These are phyloP conservation scores for Anodontia alba DNA, from an alignment of 2,888 invertebrate species.

Conservation along the genomic window DNA sequence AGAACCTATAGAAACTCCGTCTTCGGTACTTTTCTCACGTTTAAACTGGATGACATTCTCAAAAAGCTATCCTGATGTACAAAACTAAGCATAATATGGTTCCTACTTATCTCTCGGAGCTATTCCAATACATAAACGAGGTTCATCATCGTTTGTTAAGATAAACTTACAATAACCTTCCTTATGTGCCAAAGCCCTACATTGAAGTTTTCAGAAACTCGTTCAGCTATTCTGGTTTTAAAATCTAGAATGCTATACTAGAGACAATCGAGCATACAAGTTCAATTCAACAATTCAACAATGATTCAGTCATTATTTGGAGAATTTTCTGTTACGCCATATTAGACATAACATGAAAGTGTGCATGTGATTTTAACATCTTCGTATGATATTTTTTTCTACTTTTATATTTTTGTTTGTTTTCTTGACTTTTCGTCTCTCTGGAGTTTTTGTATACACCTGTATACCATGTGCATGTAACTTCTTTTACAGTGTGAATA, in stretches of 20 bases:
- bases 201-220: not conserved
- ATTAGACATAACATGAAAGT: no score
- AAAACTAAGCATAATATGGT: not conserved
- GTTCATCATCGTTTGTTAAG: not conserved
- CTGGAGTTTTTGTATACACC: no score
- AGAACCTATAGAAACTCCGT: not conserved
- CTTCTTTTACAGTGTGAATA: no score
- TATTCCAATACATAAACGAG: no score
- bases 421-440: no score
- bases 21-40: not conserved
- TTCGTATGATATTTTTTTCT: no score
- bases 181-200: not conserved
- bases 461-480: no score
- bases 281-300: not conserved
- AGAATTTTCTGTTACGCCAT: no score
- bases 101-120: not conserved
- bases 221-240: not conserved
- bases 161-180: not conserved
- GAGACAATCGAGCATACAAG: not conserved
- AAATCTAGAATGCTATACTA: not conserved
- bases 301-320: not conserved
- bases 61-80: not conserved
- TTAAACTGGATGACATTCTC: no score
- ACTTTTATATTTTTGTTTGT: no score
- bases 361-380: no score